These are phyloP conservation scores for Drosophila jambulina DNA, from an alignment of 1,140 invertebrate species.

Conservation along the genomic window DNA sequence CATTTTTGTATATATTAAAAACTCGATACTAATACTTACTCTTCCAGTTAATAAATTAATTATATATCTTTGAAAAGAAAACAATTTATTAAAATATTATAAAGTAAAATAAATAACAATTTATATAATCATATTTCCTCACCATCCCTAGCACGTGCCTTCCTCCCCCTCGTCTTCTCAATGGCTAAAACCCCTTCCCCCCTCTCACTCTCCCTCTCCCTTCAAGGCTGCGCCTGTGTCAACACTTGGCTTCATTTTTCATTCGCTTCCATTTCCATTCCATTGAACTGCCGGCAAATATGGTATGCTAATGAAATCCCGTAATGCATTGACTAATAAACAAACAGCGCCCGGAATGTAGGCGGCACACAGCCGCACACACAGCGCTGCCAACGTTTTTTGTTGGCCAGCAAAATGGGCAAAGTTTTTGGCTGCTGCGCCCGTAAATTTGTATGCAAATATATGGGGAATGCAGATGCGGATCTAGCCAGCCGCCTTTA, in stretches of 20 bases:
- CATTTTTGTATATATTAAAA: too few relatives aligned
- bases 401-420: constrained; percentile 16
- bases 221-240: constrained; percentile 32
- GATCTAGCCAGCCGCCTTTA: constrained; percentile 4
- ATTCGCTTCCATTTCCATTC: constrained; percentile 48
- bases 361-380: constrained; percentile 5
- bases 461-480: constrained; percentile 8
- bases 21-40: too few relatives aligned
- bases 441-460: constrained; percentile 18
- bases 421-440: constrained; percentile 1
- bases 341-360: constrained; percentile 37
- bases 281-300: constrained; percentile 35
- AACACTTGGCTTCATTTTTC: constrained; percentile 65
- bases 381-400: constrained; percentile 24
- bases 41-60: too few relatives aligned
- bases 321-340: constrained; percentile 55
- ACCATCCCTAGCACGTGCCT: not conserved
- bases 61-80: too few relatives aligned
- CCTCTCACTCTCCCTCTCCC: not conserved
- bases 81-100: too few relatives aligned
- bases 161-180: too few relatives aligned
- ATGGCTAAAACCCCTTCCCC: not conserved
- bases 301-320: constrained; percentile 54
- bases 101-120: too few relatives aligned
- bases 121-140: too few relatives aligned